phyloP scores from a whole-genome alignment of 2,888 invertebrate genomes.

The Nycteola revayana region DNA sequence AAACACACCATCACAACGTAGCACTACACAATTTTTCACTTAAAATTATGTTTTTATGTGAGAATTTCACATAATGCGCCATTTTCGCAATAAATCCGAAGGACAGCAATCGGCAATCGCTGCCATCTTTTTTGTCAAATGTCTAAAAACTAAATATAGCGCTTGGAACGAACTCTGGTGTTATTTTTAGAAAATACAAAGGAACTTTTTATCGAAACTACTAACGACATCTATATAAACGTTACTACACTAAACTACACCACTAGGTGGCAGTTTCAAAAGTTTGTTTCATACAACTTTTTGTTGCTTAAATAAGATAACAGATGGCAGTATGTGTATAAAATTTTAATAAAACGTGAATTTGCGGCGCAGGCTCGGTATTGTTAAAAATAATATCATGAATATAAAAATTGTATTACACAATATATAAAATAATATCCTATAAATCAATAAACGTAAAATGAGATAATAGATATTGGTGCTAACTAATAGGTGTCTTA shows the following conservation, averaged over 20 bases:
- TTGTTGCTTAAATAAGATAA: background rate
- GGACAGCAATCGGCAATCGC: slow-evolving; percentile 78
- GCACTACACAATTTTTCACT: slow-evolving; percentile 79
- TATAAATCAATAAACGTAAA: too few relatives aligned
- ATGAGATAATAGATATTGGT: too few relatives aligned
- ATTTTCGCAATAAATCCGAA: slow-evolving; percentile 78
- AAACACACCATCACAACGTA: slow-evolving; percentile 75
- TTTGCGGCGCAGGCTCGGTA: too few relatives aligned
- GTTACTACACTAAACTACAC: background rate
- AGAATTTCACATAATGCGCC: slow-evolving; percentile 79
- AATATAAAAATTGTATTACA: too few relatives aligned
- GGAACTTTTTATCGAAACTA: slow-evolving; percentile 38
- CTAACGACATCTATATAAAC: slow-evolving; percentile 53
- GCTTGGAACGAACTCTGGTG: slow-evolving; percentile 80
- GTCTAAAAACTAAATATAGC: slow-evolving; percentile 81
- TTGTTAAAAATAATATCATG: too few relatives aligned
- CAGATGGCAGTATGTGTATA: slow-evolving; percentile 20
- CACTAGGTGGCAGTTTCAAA: slow-evolving; percentile 48
- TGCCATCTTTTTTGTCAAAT: slow-evolving; percentile 83
- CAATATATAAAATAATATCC: too few relatives aligned
- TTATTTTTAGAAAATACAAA: slow-evolving; percentile 77
- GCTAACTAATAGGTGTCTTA: too few relatives aligned
- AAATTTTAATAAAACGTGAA: too few relatives aligned
- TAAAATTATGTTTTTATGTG: slow-evolving; percentile 71
- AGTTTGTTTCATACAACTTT: too few relatives aligned